Base-by-base conservation (phyloP, 2,113 vertebrate genomes). In the Lepidiolamprologus cunningtoni region DNA sequence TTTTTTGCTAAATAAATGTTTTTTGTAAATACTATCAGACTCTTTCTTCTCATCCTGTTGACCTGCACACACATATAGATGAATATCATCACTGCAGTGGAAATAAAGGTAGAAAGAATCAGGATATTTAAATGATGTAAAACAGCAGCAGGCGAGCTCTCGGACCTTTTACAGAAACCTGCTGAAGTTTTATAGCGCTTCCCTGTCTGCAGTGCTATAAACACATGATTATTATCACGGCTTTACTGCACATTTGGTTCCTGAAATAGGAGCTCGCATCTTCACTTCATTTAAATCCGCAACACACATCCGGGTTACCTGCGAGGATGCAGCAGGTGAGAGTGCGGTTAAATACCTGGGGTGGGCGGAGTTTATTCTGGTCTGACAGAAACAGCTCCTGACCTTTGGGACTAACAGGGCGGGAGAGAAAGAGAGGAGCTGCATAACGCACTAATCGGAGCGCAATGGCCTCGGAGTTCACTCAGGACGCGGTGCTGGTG, bases 391-490 rank as follows among this genome's bases (percentile, higher is more conserved):
- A 55, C 66, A 3, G 7, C 19, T 45, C 12, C 11, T 61, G 93
- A 94, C 91, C 92, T 94, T 93, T 91, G 92, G 85, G 83, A 53
- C 89, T 5, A 1, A 16, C 73, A 54, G 54, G 19, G 26, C 19
- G 54, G 57, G 26, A 58, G 82, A 9, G 16, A 45, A 9, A 42
- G 6, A 19, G 19, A 47, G 61, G 33, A 52, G 50, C 5, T 11
- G 4, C 12, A 7, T 47, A 21, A 2, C 3, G 2, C 2, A 1
- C 1, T 7, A 7, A 28, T 16, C 3, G 54, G 7, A 33, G 23
- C 9, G 16, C 7, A 16, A 99, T 99, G 98, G 98, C 97, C 26
- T 86, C 92, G 33, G 97, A 97, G 58, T 92, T 99, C 52, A 97
- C 96, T 8, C 98, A 98, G 92, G 98, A 98, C 91, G 91, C 97